Evolutionary conservation across 2,113 vertebrate genomes (phyloP), one percentile per base, ranked within the genome.

Genomic region (Salvelinus sp.): DNA sequence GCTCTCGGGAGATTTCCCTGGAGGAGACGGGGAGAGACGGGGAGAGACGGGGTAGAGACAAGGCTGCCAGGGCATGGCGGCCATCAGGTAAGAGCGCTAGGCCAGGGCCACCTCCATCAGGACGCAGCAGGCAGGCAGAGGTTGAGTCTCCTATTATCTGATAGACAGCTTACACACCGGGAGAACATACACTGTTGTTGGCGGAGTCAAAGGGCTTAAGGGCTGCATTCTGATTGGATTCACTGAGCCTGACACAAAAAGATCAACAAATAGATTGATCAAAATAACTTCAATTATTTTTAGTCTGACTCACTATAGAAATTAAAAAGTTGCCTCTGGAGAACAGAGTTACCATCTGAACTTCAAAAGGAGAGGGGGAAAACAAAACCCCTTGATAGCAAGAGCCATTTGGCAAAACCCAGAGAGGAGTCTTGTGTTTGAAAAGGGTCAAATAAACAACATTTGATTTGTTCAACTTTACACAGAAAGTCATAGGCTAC

Each of bases 1-100:
- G 88, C 69, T 86, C 89, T 87, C 79, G 71, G 79, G 88, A 95
- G 93, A 94, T 95, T 95, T 96, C 92, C 91, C 91, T 73, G 73
- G 93, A 91, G 94, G 91, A 89, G 91, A 79, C 63, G 72, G 83
- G 70, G 77, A 23, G 60, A 12, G 7, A 71, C 71, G 28, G 30
- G 33, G 18, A 25, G 62, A 13, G 10, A 71, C 71, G 30, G 33
- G 38, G 20, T 77, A 54, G 50, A 85, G 58, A 78, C 73, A 79
- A 87, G 84, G 63, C 82, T 83, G 77, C 82, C 73, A 6, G 74
- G 89, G 83, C 73, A 79, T 67, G 86, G 74, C 75, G 88, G 86
- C 83, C 86, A 76, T 91, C 89, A 93, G 91, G 88, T 93, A 84
- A 92, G 91, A 92, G 85, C 69, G 78, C 79, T 66, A 47, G 89